phyloP scores from a whole-genome alignment of 1,140 invertebrate genomes.

The Ceratina japonica region DNA sequence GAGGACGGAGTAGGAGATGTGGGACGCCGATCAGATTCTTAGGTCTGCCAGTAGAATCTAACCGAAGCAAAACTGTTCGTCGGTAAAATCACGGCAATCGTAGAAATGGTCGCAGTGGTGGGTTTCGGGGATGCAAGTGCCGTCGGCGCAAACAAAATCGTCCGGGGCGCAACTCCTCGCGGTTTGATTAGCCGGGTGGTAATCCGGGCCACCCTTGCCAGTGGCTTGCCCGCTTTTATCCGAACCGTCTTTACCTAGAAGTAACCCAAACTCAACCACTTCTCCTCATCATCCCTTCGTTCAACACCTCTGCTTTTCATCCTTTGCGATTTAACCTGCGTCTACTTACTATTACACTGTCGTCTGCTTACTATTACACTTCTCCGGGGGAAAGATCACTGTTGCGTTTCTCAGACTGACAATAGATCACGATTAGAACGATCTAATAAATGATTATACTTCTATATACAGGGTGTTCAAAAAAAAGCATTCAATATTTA shows the following conservation, averaged over 20 bases:
- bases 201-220: constrained; percentile 67
- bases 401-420: too few relatives aligned
- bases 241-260: constrained; percentile 77
- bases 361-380: too few relatives aligned
- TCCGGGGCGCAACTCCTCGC: constrained; percentile 77
- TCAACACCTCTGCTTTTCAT: neutral
- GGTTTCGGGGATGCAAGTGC: constrained; percentile 83
- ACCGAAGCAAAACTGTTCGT: constrained; percentile 92
- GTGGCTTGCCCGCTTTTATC: constrained; percentile 68
- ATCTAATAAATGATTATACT: too few relatives aligned
- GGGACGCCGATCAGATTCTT: too few relatives aligned
- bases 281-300: constrained; percentile 32
- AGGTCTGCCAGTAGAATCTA: constrained; percentile 72
- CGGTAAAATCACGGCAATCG: constrained; percentile 94
- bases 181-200: constrained; percentile 70
- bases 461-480: too few relatives aligned
- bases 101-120: constrained; percentile 91
- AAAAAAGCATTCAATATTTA: too few relatives aligned
- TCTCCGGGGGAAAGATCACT: neutral
- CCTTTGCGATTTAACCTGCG: neutral
- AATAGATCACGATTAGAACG: too few relatives aligned
- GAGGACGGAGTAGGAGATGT: too few relatives aligned
- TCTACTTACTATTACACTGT: constrained; percentile 39
- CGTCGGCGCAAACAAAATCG: constrained; percentile 84
- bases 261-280: constrained; percentile 76